phyloP scores from a whole-genome alignment of 2,888 invertebrate genomes.

The Pharmacophagus antenor region DNA sequence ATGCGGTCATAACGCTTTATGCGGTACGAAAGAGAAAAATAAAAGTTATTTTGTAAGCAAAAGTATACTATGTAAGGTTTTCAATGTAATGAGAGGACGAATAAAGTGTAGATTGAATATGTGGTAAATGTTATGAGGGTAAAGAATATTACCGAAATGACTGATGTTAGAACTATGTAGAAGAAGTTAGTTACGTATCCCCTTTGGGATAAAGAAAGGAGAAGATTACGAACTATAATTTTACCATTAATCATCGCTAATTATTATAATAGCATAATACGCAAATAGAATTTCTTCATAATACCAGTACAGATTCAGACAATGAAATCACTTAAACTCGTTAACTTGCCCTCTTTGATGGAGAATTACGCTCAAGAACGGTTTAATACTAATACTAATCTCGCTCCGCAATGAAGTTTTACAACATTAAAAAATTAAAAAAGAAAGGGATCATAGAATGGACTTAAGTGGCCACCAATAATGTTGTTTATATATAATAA shows the following conservation, averaged over 20 bases:
- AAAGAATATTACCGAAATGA: no score
- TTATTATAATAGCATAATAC: not conserved
- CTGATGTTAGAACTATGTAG: no score
- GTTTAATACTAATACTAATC: not conserved
- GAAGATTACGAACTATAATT: not conserved
- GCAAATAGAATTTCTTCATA: not conserved
- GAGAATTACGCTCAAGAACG: not conserved
- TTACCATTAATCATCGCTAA: not conserved
- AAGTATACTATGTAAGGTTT: no score
- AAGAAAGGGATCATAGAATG: not conserved
- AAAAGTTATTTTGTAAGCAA: not conserved
- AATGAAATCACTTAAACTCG: slow-evolving; percentile 4
- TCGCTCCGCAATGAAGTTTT: slow-evolving; percentile 1
- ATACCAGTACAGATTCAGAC: not conserved
- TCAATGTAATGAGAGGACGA: no score
- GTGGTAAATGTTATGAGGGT: no score
- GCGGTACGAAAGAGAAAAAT: slow-evolving; percentile 8
- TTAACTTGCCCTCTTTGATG: not conserved
- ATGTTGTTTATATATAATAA: no score
- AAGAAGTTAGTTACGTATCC: no score
- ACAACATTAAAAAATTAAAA: not conserved
- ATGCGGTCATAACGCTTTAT: slow-evolving; percentile 17
- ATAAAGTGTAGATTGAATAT: no score
- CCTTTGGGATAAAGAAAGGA: no score
- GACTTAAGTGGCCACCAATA: not conserved